Percentiles rank a stretch among this genome's conserved stretches.
Conservation (phyloP, 64 coral and sea anemone genomes). For the Pocillopora verrucosa region DNA sequence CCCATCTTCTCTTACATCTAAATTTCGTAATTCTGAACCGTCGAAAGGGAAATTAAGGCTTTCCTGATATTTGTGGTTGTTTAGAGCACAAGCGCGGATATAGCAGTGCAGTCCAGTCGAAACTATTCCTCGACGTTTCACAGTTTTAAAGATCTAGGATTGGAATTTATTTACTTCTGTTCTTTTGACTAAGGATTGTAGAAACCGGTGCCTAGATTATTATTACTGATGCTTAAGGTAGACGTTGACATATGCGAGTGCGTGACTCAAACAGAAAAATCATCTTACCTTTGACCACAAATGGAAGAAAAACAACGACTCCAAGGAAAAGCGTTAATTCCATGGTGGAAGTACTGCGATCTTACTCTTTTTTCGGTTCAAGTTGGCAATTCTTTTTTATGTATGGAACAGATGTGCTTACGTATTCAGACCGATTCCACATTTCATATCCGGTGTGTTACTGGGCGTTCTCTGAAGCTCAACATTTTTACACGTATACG, state of each 20-base stretch:
- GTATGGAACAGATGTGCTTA: not conserved
- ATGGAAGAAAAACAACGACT: not conserved
- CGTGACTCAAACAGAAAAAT: not conserved
- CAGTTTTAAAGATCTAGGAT: too few species aligned
- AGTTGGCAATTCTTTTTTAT: not conserved
- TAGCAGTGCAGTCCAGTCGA: too few species aligned
- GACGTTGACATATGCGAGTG: not conserved
- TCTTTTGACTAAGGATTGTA: too few species aligned
- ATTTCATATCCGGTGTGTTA: not conserved
- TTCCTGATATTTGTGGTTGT: too few species aligned
- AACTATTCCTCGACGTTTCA: too few species aligned
- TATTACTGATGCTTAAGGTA: too few species aligned
- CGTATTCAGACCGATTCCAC: not conserved
- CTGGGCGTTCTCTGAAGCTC: not conserved
- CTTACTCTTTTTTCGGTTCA: not conserved
- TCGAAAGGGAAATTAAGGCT: too few species aligned
- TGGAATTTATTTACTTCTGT: too few species aligned
- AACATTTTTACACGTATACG: constrained; percentile 12
- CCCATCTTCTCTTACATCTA: too few species aligned
- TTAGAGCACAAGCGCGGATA: too few species aligned
- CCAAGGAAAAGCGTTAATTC: not conserved
- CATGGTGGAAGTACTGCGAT: not conserved
- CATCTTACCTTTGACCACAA: not conserved
- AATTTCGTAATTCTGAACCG: too few species aligned
- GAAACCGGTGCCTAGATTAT: too few species aligned